Base-by-base conservation (phyloP, 2,797 vertebrate species). In the Danio jaintianensis region DNA sequence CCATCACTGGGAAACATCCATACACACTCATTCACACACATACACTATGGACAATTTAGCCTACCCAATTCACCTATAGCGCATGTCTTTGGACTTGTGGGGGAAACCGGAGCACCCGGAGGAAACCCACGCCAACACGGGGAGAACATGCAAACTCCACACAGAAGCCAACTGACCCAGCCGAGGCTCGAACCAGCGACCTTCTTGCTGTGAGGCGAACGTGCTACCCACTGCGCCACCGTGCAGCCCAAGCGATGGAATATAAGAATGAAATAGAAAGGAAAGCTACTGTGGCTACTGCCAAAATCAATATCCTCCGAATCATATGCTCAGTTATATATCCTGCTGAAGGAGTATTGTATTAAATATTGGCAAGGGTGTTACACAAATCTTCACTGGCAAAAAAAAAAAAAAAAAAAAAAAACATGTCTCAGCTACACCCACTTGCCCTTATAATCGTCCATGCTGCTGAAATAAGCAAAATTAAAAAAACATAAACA, bases 401-500 rank as follows among this genome's bases (percentile, higher is more conserved):
- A 42, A 38, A 53, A 38, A 75, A 16, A 36, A 53, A 7, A 40
- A 42, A 66, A 71, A 42, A 38, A 53, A 38, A 75, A 16, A 36
- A 53, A 7, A 40, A 42, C 2, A 16, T 4, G 62, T 11, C n/a
- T 64, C 50, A 77, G 70, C 62, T 61, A 64, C 62, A 68, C 75
- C 69, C 48, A 40, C 75, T 59, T 63, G 50, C 62, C 76, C 78
- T 48, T 45, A 66, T 66, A 73, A 64, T 72, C 63, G 40, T 18
- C 22, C 47, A 16, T 13, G 11, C 59, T 43, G 82, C 66, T 68
- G 38, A 75, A 80, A 64, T 80, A 79, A 55, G n/a, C 48, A 52
- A 68, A 69, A 78, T 82, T 52, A 59, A 43, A 74, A 58, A 74
- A 48, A 36, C 76, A 76, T 69, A 78, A 53, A 75, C 64, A 74